Base-by-base conservation (phyloP, 1,140 invertebrate species). In the Ceratina japonica region DNA sequence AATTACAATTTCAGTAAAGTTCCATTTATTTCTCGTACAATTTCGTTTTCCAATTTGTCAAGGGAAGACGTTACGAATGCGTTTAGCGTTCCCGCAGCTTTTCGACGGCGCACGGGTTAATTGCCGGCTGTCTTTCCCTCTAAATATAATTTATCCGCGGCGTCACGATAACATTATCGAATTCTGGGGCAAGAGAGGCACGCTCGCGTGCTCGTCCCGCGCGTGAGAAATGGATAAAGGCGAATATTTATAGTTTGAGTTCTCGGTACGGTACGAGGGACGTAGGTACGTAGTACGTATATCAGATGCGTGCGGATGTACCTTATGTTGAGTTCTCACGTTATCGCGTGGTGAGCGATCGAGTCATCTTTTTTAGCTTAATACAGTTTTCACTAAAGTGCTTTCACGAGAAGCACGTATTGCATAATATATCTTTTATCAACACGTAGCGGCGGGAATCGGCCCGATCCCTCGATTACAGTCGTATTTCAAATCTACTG, bases 261-360 rank as follows among this genome's bases (percentile, higher is more conserved):
- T 80, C 72, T 59, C 65, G 69, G 72, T 65, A 85, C 68, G 65
- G 70, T 80, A 77, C 69, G 71, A 49, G 73, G 78, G 22, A 72
- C 56, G 69, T 75, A 56, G 37, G 37, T 44, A 44, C 37, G 37
- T 44, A 44, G 37, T 44, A 44, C 37, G 31, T 72, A 72, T 74
- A 80, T 75, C 80, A 75, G 75, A 56, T 74, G 83, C 79, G 61
- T 73, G 82, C 37, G 37, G 82, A 61, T 73, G 59, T 59, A 81
- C 82, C 78, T 86, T 86, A 84, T 83, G 84, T 69, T 75, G 65
- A 24, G 75, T 86, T 83, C 84, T 85, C 85, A 86, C 85, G 85
- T 86, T 86, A 86, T 86, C 80, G 84, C 80, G 77, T 83, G 85
- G 83, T 74, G n/a, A 56, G 64, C 81, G 24, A 81, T 75, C 81